Percentiles rank a stretch among this genome's conserved stretches.
These are phyloP conservation scores for Trialeurodes vaporariorum DNA, from an alignment of 1,140 invertebrate genomes.

Conservation along the genomic window DNA sequence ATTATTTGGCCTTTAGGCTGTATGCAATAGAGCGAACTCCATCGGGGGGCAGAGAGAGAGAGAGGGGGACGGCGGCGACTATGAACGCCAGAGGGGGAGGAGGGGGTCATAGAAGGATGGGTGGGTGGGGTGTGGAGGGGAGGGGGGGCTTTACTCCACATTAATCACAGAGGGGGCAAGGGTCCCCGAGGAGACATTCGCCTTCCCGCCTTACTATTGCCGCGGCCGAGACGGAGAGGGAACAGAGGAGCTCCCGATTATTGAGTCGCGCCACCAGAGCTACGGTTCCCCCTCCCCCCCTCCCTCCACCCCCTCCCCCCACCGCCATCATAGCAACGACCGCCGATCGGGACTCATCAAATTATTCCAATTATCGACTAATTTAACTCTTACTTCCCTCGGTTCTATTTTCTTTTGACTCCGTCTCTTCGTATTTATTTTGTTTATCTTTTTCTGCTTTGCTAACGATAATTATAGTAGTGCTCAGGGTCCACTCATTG, in stretches of 20 bases:
- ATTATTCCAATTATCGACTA: background rate
- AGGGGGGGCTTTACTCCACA: background rate
- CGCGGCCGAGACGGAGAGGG: background rate
- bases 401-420: too few relatives aligned
- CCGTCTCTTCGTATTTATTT: too few relatives aligned
- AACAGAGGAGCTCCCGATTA: background rate
- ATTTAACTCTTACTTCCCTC: background rate
- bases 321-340: background rate
- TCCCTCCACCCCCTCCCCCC: too few relatives aligned
- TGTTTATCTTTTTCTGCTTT: too few relatives aligned
- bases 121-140: background rate
- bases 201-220: background rate
- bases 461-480: too few relatives aligned
- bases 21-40: background rate
- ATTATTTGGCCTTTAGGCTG: background rate
- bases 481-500: too few relatives aligned
- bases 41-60: background rate
- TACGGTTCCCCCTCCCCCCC: background rate
- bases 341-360: background rate
- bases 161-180: background rate
- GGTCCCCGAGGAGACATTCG: background rate
- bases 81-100: background rate
- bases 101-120: too few relatives aligned
- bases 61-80: too few relatives aligned
- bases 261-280: background rate